A percentile compares a stretch with the other conserved stretches of the same genome.
Evolutionary conservation across 1,140 invertebrate genomes (phyloP).

Genomic region (Lordiphosa collinella): DNA sequence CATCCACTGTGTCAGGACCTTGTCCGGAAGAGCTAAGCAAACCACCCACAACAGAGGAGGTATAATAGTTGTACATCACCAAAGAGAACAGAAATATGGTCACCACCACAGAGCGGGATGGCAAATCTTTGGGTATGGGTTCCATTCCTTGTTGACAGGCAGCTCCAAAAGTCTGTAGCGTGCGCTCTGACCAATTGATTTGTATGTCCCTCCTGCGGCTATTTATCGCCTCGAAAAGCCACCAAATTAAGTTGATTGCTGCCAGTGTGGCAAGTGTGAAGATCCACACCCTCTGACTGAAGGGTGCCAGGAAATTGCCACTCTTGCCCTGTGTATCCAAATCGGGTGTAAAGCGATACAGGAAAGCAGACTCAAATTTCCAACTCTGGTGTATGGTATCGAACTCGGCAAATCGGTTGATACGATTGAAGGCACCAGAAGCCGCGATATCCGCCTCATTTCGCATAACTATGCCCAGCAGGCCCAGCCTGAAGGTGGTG

Average conservation of each 20-base stretch:
- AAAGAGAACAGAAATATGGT: constrained; percentile 67
- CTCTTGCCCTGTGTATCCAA: constrained; percentile 56
- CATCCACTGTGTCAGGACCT: constrained; percentile 57
- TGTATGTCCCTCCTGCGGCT: neutral
- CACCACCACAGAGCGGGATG: constrained; percentile 57
- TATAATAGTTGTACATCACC: constrained; percentile 76
- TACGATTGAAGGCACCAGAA: constrained; percentile 65
- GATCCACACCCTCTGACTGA: constrained; percentile 57
- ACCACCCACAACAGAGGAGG: constrained; percentile 74
- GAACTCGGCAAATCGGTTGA: constrained; percentile 69
- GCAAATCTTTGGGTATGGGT: constrained; percentile 40
- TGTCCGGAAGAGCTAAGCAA: constrained; percentile 60
- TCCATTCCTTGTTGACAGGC: constrained; percentile 70
- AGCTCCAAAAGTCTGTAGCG: constrained; percentile 54
- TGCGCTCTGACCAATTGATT: constrained; percentile 33
- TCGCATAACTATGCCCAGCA: constrained; percentile 62
- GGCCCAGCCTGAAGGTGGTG: constrained; percentile 57
- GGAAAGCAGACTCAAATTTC: constrained; percentile 72
- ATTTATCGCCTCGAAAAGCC: constrained; percentile 38
- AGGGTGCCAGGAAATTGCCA: constrained; percentile 67
- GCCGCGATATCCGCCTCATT: constrained; percentile 73
- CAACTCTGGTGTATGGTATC: constrained; percentile 73
- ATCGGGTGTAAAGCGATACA: constrained; percentile 65
- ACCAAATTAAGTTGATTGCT: constrained; percentile 45
- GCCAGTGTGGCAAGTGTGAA: constrained; percentile 32